These are phyloP conservation scores for Volucella bombylans DNA, from an alignment of 2,888 invertebrate genomes.

Conservation along the genomic window DNA sequence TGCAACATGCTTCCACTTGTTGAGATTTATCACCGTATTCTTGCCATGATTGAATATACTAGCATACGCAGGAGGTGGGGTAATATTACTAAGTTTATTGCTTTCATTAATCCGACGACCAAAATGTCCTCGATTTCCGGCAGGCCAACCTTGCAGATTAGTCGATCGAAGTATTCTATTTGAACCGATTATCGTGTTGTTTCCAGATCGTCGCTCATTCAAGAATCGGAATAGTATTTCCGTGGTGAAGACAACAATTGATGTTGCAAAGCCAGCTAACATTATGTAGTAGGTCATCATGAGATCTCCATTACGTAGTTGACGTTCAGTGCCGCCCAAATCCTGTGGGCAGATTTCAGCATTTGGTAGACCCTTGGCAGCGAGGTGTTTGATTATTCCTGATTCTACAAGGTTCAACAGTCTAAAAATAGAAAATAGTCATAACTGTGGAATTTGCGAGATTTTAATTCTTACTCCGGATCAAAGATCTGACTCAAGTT, in stretches of 20 bases:
- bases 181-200: slow-evolving; percentile 45
- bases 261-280: slow-evolving; percentile 86
- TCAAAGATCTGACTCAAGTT: slow-evolving; percentile 86
- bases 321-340: slow-evolving; percentile 90
- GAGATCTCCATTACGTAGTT: slow-evolving; percentile 89
- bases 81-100: slow-evolving; percentile 76
- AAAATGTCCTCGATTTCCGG: slow-evolving; percentile 77
- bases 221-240: slow-evolving; percentile 84
- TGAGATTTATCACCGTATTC: slow-evolving; percentile 43
- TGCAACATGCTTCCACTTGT: slow-evolving; percentile 58
- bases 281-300: slow-evolving; percentile 91
- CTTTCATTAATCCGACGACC: slow-evolving; percentile 79
- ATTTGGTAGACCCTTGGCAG: slow-evolving; percentile 86
- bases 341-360: slow-evolving; percentile 92
- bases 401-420: slow-evolving; percentile 88
- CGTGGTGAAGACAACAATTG: slow-evolving; percentile 86
- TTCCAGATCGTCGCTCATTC: slow-evolving; percentile 76
- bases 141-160: slow-evolving; percentile 62
- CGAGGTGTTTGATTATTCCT: slow-evolving; percentile 88
- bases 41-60: slow-evolving; percentile 79
- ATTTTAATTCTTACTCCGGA: slow-evolving; percentile 85
- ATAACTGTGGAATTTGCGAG: background rate
- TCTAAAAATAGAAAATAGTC: slow-evolving; percentile 82
- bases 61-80: slow-evolving; percentile 87
- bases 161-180: slow-evolving; percentile 29